phyloP scores from a whole-genome alignment of 2,797 vertebrate species.

The Erithacus rubecula region DNA sequence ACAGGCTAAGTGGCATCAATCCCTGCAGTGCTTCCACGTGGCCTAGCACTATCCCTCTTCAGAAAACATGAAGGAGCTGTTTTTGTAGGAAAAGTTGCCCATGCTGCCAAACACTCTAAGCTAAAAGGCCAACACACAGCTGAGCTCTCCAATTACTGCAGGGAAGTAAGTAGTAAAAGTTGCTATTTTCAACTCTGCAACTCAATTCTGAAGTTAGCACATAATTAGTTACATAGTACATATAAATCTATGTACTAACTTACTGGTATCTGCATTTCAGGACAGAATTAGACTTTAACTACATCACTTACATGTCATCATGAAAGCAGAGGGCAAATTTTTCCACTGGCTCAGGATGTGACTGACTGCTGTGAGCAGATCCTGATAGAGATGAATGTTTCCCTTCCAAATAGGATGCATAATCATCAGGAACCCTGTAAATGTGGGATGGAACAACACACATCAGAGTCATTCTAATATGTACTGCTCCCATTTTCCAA shows the following conservation, averaged over 20 bases:
- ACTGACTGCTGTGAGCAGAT: constrained; percentile 34
- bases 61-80: background rate
- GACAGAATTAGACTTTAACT: background rate
- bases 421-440: constrained; percentile 76
- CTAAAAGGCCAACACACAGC: background rate
- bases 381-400: constrained; percentile 48
- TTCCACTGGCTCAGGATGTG: constrained; percentile 65
- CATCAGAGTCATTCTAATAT: background rate
- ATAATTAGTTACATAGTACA: background rate
- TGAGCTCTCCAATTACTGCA: background rate
- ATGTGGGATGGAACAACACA: background rate
- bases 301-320: constrained; percentile 84
- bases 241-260: background rate
- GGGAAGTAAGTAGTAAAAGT: background rate
- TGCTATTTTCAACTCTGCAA: background rate
- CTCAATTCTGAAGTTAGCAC: background rate
- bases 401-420: constrained; percentile 84
- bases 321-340: constrained; percentile 83
- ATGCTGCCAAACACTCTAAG: background rate
- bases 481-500: background rate
- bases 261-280: background rate
- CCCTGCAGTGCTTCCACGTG: background rate
- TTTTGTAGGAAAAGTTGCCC: background rate
- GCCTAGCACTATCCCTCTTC: background rate
- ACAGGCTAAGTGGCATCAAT: background rate